Evolutionary conservation across 2,888 invertebrate species (phyloP), one percentile per base, ranked within the genome.

Genomic region (Panorpa germanica): DNA sequence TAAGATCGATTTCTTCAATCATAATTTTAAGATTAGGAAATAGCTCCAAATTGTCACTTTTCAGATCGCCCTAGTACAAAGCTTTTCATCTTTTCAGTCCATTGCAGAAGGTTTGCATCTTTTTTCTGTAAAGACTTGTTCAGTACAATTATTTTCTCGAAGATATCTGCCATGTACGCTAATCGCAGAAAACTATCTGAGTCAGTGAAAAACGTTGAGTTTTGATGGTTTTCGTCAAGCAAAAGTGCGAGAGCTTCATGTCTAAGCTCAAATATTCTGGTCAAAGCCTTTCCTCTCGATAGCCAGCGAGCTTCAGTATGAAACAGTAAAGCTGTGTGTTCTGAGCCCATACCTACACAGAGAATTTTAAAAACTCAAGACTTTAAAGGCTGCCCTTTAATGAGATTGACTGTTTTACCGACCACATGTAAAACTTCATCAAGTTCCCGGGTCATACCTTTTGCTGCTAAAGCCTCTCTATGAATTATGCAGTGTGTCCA

Each of bases 331-430:
- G 31, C 31, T 29, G 32, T 30, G 30, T 35, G 30, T 32, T 35
- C 29, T 30, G 29, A 28, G 22, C 34, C 35, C 38, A 38, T 40
- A 29, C 39, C 35, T 26, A 34, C 31, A 34, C 38, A 39, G 26
- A 40, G 25, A 25, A 37, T 22, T 24, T 12, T 20, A 31, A 39
- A 38, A 17, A 38, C 25, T 34, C 35, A 32, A 19, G 36, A 38
- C 28, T 36, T 38, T 32, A 36, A 29, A 27, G 37, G 27, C 27
- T 33, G 25, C 19, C 34, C 30, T 37, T 33, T 34, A 20, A 34
- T 36, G 25, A 34, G 23, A 23, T 36, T 36, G 13, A 31, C 28
- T 27, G 29, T 33, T 34, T 36, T 31, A 19, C 31, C 34, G 31
- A 29, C 34, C 34, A 31, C 24, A 27, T 37, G 28, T 33, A 38